Conservation (phyloP, 2,113 vertebrate species). For the Bufo gargarizans region DNA sequence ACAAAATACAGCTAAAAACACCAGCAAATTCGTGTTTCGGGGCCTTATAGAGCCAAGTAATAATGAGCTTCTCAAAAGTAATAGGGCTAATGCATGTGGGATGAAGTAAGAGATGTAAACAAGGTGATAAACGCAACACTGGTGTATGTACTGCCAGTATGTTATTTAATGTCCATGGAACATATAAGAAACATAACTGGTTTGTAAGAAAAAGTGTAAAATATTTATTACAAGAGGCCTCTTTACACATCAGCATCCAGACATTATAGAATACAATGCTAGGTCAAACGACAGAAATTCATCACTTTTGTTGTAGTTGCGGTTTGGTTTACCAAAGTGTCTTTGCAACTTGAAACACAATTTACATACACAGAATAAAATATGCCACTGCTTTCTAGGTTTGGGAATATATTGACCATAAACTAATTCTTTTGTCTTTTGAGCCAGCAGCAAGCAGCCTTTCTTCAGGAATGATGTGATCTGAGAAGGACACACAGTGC, state of each 20-base stretch:
- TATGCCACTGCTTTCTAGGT: slow-evolving; percentile 54
- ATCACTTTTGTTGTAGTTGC: not conserved
- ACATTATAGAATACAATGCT: not conserved
- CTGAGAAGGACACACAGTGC: slow-evolving; percentile 84
- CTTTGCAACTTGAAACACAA: not conserved
- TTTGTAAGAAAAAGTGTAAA: not conserved
- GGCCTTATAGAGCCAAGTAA: too few species aligned
- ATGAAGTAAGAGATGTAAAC: too few species aligned
- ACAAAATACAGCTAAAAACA: too few species aligned
- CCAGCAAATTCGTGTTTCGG: too few species aligned
- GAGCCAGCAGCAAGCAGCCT: slow-evolving; percentile 90
- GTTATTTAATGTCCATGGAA: not conserved
- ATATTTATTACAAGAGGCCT: not conserved
- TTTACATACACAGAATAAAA: not conserved
- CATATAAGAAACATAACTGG: not conserved
- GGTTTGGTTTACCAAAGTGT: not conserved
- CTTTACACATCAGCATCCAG: not conserved
- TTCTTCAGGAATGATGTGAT: slow-evolving; percentile 69
- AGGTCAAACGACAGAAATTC: not conserved
- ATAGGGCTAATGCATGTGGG: too few species aligned
- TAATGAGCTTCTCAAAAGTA: too few species aligned
- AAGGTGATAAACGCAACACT: too few species aligned
- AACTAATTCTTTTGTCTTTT: slow-evolving; percentile 88
- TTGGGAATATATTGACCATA: slow-evolving; percentile 88
- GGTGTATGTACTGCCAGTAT: too few species aligned